These are phyloP conservation scores for Rostratula benghalensis DNA, from an alignment of 2,113 vertebrate genomes.

Conservation along the genomic window DNA sequence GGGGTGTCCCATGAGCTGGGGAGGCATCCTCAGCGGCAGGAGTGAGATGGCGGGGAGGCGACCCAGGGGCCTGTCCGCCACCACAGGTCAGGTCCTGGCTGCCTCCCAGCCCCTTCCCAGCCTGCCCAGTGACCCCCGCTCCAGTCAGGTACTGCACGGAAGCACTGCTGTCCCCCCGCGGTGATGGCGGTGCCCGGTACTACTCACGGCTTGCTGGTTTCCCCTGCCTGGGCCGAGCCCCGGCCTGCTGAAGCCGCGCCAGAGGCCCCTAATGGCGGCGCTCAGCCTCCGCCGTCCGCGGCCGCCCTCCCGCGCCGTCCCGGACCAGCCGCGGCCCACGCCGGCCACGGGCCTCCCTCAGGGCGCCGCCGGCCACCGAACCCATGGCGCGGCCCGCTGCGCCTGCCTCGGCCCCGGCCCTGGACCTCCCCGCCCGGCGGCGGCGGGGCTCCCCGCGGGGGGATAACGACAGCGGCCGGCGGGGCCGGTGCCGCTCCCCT, in stretches of 20 bases:
- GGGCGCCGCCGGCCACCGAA: too few relatives aligned
- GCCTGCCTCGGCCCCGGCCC: too few relatives aligned
- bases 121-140: not conserved
- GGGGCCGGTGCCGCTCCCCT: too few relatives aligned
- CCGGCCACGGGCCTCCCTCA: too few relatives aligned
- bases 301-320: too few relatives aligned
- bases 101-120: not conserved
- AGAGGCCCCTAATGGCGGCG: not conserved
- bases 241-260: not conserved
- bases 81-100: not conserved
- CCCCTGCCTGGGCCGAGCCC: not conserved
- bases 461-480: not conserved
- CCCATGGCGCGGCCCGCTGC: too few relatives aligned
- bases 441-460: not conserved
- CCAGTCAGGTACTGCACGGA: fast-evolving
- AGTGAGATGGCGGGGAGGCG: not conserved
- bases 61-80: not conserved
- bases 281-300: not conserved
- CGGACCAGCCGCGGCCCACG: too few relatives aligned
- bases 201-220: not conserved
- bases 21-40: not conserved
- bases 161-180: too few relatives aligned
- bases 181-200: not conserved
- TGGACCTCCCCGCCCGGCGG: too few relatives aligned
- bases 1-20: fast-evolving